Percentiles rank a stretch among this genome's conserved stretches.
Conservation (phyloP, 2,888 invertebrate species). For the Zaprionus bogoriensis region DNA sequence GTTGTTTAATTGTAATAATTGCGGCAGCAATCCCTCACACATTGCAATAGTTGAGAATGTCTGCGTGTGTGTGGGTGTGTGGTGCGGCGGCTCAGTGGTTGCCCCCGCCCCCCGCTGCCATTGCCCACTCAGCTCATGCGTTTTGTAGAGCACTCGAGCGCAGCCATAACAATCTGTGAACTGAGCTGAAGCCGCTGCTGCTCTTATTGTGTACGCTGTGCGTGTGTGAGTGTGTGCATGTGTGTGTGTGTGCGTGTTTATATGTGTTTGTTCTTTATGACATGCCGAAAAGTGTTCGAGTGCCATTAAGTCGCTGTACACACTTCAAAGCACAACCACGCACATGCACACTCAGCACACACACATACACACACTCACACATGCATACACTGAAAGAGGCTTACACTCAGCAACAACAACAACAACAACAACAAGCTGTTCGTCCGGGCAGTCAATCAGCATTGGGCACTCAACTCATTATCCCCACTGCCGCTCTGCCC, state of each 20-base stretch:
- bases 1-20: conserved; percentile 50
- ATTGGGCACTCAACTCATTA: conserved; percentile 49
- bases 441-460: conserved; percentile 61
- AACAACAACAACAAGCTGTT: conserved; percentile 23
- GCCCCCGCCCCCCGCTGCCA: conserved; percentile 7
- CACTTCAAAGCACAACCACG: conserved; percentile 52
- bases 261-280: conserved; percentile 64
- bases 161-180: conserved; percentile 58
- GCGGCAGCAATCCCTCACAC: conserved; percentile 31
- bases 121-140: conserved; percentile 34
- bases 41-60: conserved; percentile 29
- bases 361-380: conserved; percentile 12
- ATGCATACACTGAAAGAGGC: conserved; percentile 12
- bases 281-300: conserved; percentile 75
- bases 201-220: conserved; percentile 38
- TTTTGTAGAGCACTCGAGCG: conserved; percentile 50
- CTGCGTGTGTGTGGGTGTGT: conserved; percentile 1
- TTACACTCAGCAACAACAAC: conserved; percentile 8
- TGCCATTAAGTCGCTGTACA: conserved; percentile 69
- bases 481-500: conserved; percentile 30
- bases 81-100: conserved; percentile 20
- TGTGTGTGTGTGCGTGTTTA: conserved; percentile 25
- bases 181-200: conserved; percentile 39
- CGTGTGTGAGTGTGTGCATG: conserved; percentile 7
- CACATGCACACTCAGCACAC: conserved; percentile 8